These are phyloP conservation scores for Hyphantria cunea DNA, from an alignment of 1,140 invertebrate species.

Conservation along the genomic window DNA sequence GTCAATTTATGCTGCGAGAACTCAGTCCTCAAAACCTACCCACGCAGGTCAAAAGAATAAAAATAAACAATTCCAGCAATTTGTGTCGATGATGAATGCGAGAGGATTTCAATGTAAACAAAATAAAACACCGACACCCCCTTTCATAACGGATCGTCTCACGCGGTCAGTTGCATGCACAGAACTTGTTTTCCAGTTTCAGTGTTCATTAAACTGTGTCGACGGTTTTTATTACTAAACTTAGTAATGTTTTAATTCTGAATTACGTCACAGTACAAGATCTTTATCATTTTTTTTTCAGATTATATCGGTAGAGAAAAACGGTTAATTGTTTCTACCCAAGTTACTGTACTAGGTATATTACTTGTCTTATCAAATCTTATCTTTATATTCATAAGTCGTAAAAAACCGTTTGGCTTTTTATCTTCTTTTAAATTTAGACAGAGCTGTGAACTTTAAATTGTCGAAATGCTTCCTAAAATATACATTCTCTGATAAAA, in stretches of 20 bases:
- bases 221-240: neutral
- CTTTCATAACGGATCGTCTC: slow-evolving; percentile 12
- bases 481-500: too few species aligned
- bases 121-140: slow-evolving; percentile 8
- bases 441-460: too few species aligned
- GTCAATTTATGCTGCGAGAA: slow-evolving; percentile 6
- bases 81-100: slow-evolving; percentile 24
- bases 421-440: too few species aligned
- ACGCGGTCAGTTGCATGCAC: slow-evolving; percentile 7
- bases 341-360: too few species aligned
- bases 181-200: slow-evolving; percentile 15
- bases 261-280: too few species aligned
- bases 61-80: slow-evolving; percentile 21
- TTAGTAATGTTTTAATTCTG: neutral
- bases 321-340: too few species aligned
- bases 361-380: too few species aligned
- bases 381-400: too few species aligned
- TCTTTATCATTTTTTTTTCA: too few species aligned
- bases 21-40: neutral
- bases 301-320: too few species aligned
- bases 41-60: slow-evolving; percentile 6
- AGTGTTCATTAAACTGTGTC: neutral
- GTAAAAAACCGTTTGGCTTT: too few species aligned
- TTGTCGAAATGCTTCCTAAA: too few species aligned
- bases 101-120: slow-evolving; percentile 19